These are phyloP conservation scores for Philotrypesis tridentata DNA, from an alignment of 1,140 invertebrate genomes.

Conservation along the genomic window DNA sequence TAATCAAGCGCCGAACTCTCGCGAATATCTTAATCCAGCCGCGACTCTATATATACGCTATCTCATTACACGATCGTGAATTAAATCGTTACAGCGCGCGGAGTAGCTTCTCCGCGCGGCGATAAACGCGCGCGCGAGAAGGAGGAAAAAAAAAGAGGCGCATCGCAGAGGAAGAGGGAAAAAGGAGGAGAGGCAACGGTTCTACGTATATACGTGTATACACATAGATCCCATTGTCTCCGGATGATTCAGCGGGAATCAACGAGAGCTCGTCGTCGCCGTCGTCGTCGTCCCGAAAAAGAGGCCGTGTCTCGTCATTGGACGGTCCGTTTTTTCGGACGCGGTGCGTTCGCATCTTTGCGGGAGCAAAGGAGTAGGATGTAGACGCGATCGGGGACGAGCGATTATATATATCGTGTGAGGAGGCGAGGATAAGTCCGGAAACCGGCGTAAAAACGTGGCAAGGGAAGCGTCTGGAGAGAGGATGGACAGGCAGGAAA, in stretches of 20 bases:
- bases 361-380: not conserved
- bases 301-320: not conserved
- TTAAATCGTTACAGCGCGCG: not conserved
- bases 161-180: not conserved
- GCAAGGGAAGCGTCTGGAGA: not conserved
- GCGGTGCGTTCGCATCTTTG: not conserved
- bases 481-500: not conserved
- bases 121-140: not conserved
- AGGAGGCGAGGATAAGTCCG: not conserved
- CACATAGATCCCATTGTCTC: conserved; percentile 12
- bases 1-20: conserved; percentile 14
- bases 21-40: not conserved
- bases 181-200: not conserved
- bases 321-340: not conserved
- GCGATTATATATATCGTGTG: not conserved
- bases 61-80: conserved; percentile 37
- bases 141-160: conserved; percentile 1
- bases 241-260: conserved; percentile 36
- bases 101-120: not conserved
- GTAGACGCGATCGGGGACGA: not conserved
- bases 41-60: no score
- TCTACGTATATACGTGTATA: not conserved
- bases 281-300: not conserved
- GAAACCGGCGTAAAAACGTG: not conserved
- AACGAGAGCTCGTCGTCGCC: no score